These are phyloP conservation scores for Phyllotis vaccarum DNA, from an alignment of 2,797 vertebrate species.

Conservation along the genomic window DNA sequence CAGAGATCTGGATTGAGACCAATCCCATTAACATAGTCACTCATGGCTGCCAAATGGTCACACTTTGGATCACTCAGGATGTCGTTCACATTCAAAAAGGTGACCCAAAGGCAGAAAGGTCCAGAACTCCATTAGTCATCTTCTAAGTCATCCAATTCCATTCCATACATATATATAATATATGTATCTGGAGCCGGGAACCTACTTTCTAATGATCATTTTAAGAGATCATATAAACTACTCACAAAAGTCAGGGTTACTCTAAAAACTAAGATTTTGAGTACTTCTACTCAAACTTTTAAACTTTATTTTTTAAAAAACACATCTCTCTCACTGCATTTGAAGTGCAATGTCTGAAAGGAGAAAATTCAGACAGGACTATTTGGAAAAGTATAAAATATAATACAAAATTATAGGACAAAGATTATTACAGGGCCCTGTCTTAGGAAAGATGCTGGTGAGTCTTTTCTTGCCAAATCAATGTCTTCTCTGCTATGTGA, in stretches of 20 bases:
- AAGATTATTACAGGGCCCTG: not conserved
- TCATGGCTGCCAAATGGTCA: conserved; percentile 66
- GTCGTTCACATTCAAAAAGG: conserved; percentile 56
- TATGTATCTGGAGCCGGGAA: conserved; percentile 10
- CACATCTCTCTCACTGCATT: conserved; percentile 22
- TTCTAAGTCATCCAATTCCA: conserved; percentile 53
- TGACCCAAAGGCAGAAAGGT: conserved; percentile 73
- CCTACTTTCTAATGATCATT: conserved; percentile 44
- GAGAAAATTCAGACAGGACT: conserved; percentile 9
- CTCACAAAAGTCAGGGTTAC: not conserved
- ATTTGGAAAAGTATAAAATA: conserved; percentile 49
- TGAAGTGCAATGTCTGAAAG: conserved; percentile 4
- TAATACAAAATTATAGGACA: conserved; percentile 19
- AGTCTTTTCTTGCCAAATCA: not conserved
- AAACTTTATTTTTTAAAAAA: conserved; percentile 18
- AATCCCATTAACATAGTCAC: conserved; percentile 75
- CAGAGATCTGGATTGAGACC: conserved; percentile 75
- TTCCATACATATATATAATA: not conserved
- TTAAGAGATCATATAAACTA: conserved; percentile 14
- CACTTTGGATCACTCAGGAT: conserved; percentile 71
- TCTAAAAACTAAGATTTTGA: conserved; percentile 31
- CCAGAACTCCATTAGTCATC: conserved; percentile 70
- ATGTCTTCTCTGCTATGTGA: not conserved
- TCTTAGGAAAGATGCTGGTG: conserved; percentile 30
- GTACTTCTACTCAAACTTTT: conserved; percentile 17